Percentiles rank a stretch among this genome's conserved stretches.
These are phyloP conservation scores for Nesometra sesokonis DNA, from an alignment of 35 echinoderm and acorn worm species.

Conservation along the genomic window DNA sequence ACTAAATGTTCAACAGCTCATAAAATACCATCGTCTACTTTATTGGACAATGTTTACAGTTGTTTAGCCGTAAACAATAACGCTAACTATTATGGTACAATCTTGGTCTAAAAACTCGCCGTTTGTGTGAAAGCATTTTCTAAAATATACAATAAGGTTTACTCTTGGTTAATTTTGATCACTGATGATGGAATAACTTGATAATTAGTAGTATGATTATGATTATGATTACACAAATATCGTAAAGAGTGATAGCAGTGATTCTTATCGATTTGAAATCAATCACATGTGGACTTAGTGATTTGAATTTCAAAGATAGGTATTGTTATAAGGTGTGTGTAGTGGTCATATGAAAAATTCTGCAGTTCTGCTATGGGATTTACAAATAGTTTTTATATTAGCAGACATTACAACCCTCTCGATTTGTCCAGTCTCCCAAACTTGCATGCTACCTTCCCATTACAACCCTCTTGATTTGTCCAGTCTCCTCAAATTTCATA, in stretches of 20 bases:
- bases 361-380: no score
- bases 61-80: neutral
- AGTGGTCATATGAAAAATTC: no score
- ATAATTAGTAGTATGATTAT: neutral
- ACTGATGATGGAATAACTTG: neutral
- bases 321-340: no score
- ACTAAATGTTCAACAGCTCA: neutral
- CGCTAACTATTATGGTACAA: neutral
- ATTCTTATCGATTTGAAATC: neutral
- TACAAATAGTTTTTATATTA: no score
- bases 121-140: neutral
- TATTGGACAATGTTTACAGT: neutral
- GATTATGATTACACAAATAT: constrained; percentile 1
- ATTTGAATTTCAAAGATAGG: neutral
- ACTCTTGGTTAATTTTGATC: neutral
- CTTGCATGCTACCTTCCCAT: no score
- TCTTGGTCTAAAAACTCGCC: neutral
- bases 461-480: no score
- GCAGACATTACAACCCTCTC: no score
- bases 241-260: neutral
- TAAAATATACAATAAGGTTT: neutral
- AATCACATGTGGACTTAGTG: neutral
- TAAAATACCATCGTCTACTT: neutral
- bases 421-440: no score
- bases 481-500: no score